Percentiles rank a stretch among this genome's conserved stretches.
Conservation (phyloP, 2,888 invertebrate species). For the Drosophila limbata region DNA sequence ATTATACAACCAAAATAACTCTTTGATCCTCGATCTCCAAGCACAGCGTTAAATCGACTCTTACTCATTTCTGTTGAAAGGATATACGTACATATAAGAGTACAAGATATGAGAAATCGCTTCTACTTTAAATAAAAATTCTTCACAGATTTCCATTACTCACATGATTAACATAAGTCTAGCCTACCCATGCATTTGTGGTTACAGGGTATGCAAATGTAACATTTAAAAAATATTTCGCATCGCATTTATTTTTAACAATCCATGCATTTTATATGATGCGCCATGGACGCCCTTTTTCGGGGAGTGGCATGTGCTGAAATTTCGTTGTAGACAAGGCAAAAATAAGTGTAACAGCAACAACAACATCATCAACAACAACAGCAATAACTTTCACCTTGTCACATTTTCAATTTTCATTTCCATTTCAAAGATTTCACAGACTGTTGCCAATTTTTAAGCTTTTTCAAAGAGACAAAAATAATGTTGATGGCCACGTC, state of each 20-base stretch:
- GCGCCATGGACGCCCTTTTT: constrained; percentile 13
- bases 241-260: constrained; percentile 74
- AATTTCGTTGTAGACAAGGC: constrained; percentile 73
- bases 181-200: neutral
- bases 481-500: neutral
- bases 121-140: neutral
- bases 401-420: constrained; percentile 78
- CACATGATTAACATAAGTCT: no score
- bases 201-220: constrained; percentile 20
- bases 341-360: constrained; percentile 42
- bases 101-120: neutral
- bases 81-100: no score
- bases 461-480: constrained; percentile 30
- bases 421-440: constrained; percentile 64
- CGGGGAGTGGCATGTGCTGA: constrained; percentile 62
- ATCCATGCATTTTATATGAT: constrained; percentile 74
- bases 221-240: constrained; percentile 68
- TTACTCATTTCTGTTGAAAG: no score
- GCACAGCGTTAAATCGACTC: neutral
- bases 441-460: constrained; percentile 62
- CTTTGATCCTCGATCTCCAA: neutral
- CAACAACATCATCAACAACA: constrained; percentile 30
- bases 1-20: neutral
- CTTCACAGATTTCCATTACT: neutral
- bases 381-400: constrained; percentile 63